These are phyloP conservation scores for Bactericera cockerelli DNA, from an alignment of 1,140 invertebrate species.

Conservation along the genomic window DNA sequence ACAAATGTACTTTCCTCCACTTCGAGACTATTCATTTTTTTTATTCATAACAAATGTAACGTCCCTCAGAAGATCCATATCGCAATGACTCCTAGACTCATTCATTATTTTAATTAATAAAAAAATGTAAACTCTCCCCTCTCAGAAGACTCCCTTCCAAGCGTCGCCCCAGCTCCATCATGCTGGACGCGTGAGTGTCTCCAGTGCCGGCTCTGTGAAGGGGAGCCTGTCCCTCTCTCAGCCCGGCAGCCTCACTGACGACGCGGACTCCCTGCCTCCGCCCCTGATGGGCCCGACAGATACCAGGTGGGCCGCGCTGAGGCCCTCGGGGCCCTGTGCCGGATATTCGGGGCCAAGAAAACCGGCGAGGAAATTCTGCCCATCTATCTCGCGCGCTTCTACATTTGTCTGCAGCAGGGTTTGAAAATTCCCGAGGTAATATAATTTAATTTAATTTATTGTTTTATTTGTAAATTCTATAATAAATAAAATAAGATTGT, in stretches of 20 bases:
- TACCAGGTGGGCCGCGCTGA: slow-evolving; percentile 79
- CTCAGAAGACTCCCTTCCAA: slow-evolving; percentile 19
- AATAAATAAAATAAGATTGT: too few relatives aligned
- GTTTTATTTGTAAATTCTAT: slow-evolving; percentile 14
- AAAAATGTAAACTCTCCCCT: too few relatives aligned
- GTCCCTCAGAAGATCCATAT: too few relatives aligned
- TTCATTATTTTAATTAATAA: too few relatives aligned
- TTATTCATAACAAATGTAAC: too few relatives aligned
- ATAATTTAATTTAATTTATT: too few relatives aligned
- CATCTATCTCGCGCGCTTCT: slow-evolving; percentile 87
- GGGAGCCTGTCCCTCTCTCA: slow-evolving; percentile 22
- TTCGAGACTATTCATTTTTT: too few relatives aligned
- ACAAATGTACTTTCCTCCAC: too few relatives aligned
- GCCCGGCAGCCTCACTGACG: slow-evolving; percentile 23
- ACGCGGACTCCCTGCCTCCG: slow-evolving; percentile 17
- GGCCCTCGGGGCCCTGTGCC: slow-evolving; percentile 83
- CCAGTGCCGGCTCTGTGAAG: slow-evolving; percentile 13
- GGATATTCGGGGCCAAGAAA: slow-evolving; percentile 92
- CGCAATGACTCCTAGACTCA: too few relatives aligned
- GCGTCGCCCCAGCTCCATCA: slow-evolving; percentile 19
- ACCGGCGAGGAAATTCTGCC: slow-evolving; percentile 88
- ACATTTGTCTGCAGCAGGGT: slow-evolving; percentile 77
- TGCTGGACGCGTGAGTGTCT: slow-evolving; percentile 14
- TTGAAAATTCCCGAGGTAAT: slow-evolving; percentile 48
- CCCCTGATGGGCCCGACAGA: slow-evolving; percentile 35